phyloP scores from a whole-genome alignment of 2,797 vertebrate genomes.

The Petrocephalus sullivani region DNA sequence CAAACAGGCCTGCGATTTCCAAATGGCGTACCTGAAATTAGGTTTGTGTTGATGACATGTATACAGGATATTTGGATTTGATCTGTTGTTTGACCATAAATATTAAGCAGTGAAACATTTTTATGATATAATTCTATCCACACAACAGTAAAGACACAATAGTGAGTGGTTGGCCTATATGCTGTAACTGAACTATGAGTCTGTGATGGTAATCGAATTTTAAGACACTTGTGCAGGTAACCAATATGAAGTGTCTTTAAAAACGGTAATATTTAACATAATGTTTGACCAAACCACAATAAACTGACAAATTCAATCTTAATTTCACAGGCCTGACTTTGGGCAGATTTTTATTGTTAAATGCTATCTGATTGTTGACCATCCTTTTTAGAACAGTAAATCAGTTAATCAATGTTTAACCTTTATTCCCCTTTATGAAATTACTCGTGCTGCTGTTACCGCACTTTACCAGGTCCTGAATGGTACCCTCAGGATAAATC shows the following conservation, averaged over 20 bases:
- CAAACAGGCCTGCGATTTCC: not conserved
- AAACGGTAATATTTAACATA: not conserved
- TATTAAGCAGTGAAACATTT: not conserved
- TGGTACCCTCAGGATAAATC: slow-evolving; percentile 54
- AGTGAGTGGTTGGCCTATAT: not conserved
- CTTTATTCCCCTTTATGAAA: slow-evolving; percentile 36
- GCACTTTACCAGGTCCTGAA: slow-evolving; percentile 31
- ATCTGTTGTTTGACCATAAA: not conserved
- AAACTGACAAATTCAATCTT: not conserved
- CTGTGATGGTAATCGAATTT: not conserved
- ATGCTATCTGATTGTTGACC: slow-evolving; percentile 27
- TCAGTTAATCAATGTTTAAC: slow-evolving; percentile 43
- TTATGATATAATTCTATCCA: not conserved
- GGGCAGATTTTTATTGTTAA: slow-evolving; percentile 32
- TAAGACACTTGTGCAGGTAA: not conserved
- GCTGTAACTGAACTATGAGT: not conserved
- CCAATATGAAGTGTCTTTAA: not conserved
- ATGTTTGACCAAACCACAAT: slow-evolving; percentile 20
- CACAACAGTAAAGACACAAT: not conserved
- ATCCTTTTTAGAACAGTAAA: slow-evolving; percentile 33
- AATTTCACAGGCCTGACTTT: not conserved
- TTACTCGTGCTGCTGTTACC: slow-evolving; percentile 35
- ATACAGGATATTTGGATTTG: not conserved
- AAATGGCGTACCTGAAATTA: not conserved
- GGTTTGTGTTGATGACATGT: not conserved